These are phyloP conservation scores for Rhinoderma darwinii DNA, from an alignment of 2,113 vertebrate genomes.

Conservation along the genomic window DNA sequence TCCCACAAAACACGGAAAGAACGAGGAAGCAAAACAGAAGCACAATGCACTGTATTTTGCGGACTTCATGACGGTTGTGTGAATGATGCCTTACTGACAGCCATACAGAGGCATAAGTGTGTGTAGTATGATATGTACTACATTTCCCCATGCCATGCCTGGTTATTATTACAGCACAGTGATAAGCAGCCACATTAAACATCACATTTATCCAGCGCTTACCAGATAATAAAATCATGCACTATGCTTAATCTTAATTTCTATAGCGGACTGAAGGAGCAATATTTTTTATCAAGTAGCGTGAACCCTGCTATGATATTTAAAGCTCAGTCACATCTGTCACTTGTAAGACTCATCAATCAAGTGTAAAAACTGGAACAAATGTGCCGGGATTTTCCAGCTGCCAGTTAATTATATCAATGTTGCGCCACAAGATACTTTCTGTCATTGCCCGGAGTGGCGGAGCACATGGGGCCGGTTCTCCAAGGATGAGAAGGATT, in stretches of 20 bases:
- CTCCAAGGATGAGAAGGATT: neutral
- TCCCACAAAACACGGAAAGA: too few relatives aligned
- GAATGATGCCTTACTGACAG: too few relatives aligned
- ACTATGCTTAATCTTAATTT: neutral
- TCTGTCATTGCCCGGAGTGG: neutral
- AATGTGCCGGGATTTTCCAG: constrained; percentile 5
- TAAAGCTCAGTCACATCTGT: constrained; percentile 40
- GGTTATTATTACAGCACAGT: neutral
- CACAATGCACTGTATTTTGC: too few relatives aligned
- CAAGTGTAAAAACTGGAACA: neutral
- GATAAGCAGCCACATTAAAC: neutral
- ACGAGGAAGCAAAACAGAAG: too few relatives aligned
- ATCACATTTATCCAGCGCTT: neutral
- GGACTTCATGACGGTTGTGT: too few relatives aligned
- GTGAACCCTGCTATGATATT: neutral
- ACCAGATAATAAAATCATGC: neutral
- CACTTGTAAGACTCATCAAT: constrained; percentile 11
- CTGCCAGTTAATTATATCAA: constrained; percentile 21
- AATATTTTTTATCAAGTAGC: neutral
- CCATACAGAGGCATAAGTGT: neutral
- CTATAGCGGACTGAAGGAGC: neutral
- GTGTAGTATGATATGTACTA: neutral
- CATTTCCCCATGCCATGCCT: neutral
- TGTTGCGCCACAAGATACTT: neutral
- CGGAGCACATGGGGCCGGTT: neutral